A percentile compares a stretch with the other conserved stretches of the same genome.
phyloP scores from a whole-genome alignment of 2,113 vertebrate genomes.

The Tragelaphus imberbis region DNA sequence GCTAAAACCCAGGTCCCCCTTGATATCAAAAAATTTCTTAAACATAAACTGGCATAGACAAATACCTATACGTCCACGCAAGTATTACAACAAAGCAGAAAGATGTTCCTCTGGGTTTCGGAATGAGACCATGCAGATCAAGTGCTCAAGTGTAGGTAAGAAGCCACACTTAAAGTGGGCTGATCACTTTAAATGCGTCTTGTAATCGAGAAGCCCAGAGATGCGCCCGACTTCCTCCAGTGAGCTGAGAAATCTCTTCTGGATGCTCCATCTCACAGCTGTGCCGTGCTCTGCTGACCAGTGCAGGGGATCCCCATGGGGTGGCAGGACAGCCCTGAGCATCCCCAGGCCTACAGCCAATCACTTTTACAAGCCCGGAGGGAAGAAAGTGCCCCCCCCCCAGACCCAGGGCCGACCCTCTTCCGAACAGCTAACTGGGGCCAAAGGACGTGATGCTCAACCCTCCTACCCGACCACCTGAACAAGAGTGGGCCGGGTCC shows the following conservation, averaged over 20 bases:
- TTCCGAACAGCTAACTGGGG: neutral
- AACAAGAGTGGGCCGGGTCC: fast-evolving
- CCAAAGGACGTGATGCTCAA: neutral
- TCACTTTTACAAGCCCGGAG: neutral
- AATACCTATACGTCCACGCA: fast-evolving
- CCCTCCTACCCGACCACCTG: fast-evolving
- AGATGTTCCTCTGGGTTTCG: neutral
- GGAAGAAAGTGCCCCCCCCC: neutral
- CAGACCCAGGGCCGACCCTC: neutral
- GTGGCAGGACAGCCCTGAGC: neutral
- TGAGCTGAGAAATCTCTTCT: neutral
- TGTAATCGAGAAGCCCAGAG: neutral
- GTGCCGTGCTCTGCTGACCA: neutral
- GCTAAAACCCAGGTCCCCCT: neutral
- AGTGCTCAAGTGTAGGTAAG: neutral
- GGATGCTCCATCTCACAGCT: neutral
- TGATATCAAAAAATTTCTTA: neutral
- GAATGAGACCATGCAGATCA: neutral
- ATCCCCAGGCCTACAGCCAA: neutral
- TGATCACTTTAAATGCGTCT: neutral
- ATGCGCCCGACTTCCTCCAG: neutral
- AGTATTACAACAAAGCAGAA: neutral
- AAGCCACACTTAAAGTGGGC: neutral
- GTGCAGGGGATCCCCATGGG: neutral
- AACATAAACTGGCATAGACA: too few relatives aligned